These are phyloP conservation scores for Reinhardtius hippoglossoides DNA, from an alignment of 2,113 vertebrate genomes.

Conservation along the genomic window DNA sequence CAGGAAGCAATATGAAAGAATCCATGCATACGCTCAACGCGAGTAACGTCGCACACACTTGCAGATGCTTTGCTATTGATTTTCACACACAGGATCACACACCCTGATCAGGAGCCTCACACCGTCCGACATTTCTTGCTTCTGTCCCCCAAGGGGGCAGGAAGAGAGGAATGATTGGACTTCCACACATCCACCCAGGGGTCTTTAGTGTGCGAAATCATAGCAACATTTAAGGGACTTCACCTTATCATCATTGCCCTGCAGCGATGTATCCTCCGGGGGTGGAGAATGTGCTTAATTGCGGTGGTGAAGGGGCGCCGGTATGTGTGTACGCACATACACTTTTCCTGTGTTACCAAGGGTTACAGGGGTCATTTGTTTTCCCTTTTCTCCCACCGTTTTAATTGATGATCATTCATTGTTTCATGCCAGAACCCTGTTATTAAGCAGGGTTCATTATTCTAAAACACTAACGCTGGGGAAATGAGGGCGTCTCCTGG, in stretches of 20 bases:
- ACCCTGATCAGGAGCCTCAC: slow-evolving; percentile 33
- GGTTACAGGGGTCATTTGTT: slow-evolving; percentile 69
- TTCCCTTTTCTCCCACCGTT: slow-evolving; percentile 40
- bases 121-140: slow-evolving; percentile 31
- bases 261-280: slow-evolving; percentile 54
- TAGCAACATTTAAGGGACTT: slow-evolving; percentile 53
- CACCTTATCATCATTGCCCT: slow-evolving; percentile 59
- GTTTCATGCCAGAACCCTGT: slow-evolving; percentile 61
- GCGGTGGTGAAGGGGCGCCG: slow-evolving; percentile 30
- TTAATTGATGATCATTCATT: slow-evolving; percentile 79
- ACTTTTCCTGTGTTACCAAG: slow-evolving; percentile 37
- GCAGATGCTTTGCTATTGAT: slow-evolving; percentile 36
- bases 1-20: neutral
- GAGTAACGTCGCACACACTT: neutral
- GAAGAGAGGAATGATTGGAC: slow-evolving; percentile 42
- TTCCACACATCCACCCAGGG: slow-evolving; percentile 34
- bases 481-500: slow-evolving; percentile 50
- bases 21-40: neutral
- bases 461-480: slow-evolving; percentile 62
- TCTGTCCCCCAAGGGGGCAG: slow-evolving; percentile 25
- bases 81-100: slow-evolving; percentile 16
- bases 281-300: slow-evolving; percentile 59
- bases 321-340: slow-evolving; percentile 8
- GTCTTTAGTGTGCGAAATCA: slow-evolving; percentile 64
- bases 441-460: slow-evolving; percentile 76